These are phyloP conservation scores for Megalops atlanticus DNA, from an alignment of 2,113 vertebrate genomes.

Conservation along the genomic window DNA sequence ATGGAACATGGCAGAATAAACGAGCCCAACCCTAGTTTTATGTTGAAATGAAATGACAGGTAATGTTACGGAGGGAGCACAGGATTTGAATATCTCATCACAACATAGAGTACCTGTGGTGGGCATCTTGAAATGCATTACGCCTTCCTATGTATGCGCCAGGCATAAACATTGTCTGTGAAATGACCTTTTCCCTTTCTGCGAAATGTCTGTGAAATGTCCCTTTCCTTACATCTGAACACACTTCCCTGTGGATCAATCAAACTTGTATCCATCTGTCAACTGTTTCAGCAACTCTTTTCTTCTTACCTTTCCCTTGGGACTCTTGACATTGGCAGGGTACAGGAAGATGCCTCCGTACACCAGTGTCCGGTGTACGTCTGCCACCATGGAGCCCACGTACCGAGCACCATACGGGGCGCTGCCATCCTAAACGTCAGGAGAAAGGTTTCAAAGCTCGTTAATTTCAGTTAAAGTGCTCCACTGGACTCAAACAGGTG, in stretches of 20 bases:
- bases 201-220: too few relatives aligned
- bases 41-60: too few relatives aligned
- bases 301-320: slow-evolving; percentile 85
- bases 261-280: neutral
- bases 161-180: too few relatives aligned
- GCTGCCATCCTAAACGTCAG: slow-evolving; percentile 77
- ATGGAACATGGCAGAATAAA: neutral
- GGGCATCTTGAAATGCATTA: too few relatives aligned
- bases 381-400: slow-evolving; percentile 95
- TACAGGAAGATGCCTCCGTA: slow-evolving; percentile 97
- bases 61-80: too few relatives aligned
- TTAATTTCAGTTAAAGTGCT: neutral
- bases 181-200: too few relatives aligned
- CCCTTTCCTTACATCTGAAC: too few relatives aligned
- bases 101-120: too few relatives aligned
- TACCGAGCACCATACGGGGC: slow-evolving; percentile 86
- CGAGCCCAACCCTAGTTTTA: too few relatives aligned
- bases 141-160: too few relatives aligned
- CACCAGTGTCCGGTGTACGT: slow-evolving; percentile 92
- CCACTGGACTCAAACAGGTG: neutral
- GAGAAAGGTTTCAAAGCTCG: slow-evolving; percentile 13
- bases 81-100: too few relatives aligned
- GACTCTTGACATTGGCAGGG: slow-evolving; percentile 87
- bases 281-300: neutral
- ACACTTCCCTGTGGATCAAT: neutral